Percentiles rank a stretch among this genome's conserved stretches.
phyloP scores from a whole-genome alignment of 1,140 invertebrate species.

The Tigriopus japonicus region DNA sequence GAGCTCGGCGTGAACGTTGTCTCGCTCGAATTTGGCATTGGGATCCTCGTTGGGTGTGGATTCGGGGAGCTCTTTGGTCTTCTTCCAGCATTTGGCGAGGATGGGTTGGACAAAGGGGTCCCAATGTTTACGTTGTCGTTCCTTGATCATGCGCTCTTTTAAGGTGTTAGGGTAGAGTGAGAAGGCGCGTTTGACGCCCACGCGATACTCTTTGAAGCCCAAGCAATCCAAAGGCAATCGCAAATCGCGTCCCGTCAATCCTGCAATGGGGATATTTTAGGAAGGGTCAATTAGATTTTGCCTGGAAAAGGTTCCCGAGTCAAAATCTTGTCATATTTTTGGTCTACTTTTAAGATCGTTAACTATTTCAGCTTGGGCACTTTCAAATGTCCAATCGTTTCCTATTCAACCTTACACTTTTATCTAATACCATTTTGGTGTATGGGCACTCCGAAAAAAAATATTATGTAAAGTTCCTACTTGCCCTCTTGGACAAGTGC shows the following conservation, averaged over 20 bases:
- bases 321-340: no score
- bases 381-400: no score
- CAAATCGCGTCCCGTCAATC: conserved; percentile 1
- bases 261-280: no score
- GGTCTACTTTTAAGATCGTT: no score
- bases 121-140: conserved; percentile 65
- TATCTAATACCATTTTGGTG: no score
- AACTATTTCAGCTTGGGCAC: no score
- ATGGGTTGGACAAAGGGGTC: conserved; percentile 56
- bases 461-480: no score
- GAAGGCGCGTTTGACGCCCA: conserved; percentile 64
- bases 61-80: conserved; percentile 21
- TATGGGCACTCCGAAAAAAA: no score
- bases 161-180: conserved; percentile 67
- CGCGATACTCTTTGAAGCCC: conserved; percentile 45
- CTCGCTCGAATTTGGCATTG: conserved; percentile 37
- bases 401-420: no score
- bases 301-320: no score
- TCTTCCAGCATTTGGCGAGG: conserved; percentile 48
- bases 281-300: no score
- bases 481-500: no score
- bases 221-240: background rate
- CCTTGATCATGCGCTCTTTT: conserved; percentile 58
- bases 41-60: conserved; percentile 21
- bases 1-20: conserved; percentile 66